Evolutionary conservation across 1,140 invertebrate species (phyloP), one percentile per base, ranked within the genome.

Genomic region (Drosophila rhopaloa): DNA sequence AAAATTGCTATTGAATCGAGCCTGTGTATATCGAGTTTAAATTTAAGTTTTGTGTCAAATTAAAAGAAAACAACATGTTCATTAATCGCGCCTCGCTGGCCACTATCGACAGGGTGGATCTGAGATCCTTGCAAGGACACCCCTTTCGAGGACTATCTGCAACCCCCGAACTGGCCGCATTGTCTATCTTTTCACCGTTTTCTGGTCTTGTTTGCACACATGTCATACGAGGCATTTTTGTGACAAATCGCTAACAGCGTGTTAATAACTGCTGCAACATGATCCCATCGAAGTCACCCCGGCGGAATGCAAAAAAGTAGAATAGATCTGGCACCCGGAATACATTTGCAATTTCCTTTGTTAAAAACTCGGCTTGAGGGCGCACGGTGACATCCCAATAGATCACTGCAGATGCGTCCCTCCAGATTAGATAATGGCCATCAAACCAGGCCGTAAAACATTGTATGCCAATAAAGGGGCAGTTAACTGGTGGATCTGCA

Each of bases 221-320:
- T 88, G 84, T 89, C 84, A 89, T 88, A 77, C 55, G 50, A 75
- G 46, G 50, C 68, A 81, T 73, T 73, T 79, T 84, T 75, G 78
- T 90, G 84, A 89, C 84, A 88, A 88, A 89, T 90, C 76, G 78
- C 55, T 78, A 81, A 77, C 76, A 84, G 77, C 68, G 81, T 88
- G 84, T 90, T 89, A 88, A 88, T 88, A 88, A 74, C 80, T 82
- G 40, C 48, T 51, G 44, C 19, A 57, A 58, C 70, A 63, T 50
- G 46, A 68, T 32, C 60, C 46, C 60, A 50, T 58, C 63, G 35
- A 72, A 70, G 59, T 81, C 65, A 81, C 79, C 79, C 79, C 61
- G 47, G 35, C 38, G 43, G 40, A 53, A 58, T 51, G 37, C 48
- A 76, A 54, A 55, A 37, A 50, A 46, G 19, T 4, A 61, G 44